phyloP scores from a whole-genome alignment of 2,113 vertebrate genomes.

The Salvelinus alpinus region DNA sequence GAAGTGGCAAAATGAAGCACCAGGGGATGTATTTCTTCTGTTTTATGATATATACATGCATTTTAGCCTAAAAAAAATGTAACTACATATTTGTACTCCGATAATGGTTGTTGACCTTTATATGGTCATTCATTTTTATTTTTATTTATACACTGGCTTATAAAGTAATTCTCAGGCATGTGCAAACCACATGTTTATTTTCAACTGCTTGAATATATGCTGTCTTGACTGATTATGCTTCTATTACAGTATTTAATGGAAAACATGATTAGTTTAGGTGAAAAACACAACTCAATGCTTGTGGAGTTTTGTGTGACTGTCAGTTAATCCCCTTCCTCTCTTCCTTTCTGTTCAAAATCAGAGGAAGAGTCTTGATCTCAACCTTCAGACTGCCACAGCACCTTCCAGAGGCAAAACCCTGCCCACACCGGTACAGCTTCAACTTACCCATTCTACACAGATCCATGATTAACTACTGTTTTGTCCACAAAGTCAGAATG shows the following conservation, averaged over 20 bases:
- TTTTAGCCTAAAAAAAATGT: no score
- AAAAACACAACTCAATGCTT: no score
- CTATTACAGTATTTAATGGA: no score
- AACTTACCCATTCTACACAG: slow-evolving; percentile 67
- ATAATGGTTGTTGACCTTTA: no score
- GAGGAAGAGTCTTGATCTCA: slow-evolving; percentile 92
- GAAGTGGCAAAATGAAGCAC: neutral
- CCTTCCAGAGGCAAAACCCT: slow-evolving; percentile 95
- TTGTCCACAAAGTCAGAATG: neutral
- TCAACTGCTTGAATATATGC: no score
- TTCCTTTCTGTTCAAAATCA: slow-evolving; percentile 81
- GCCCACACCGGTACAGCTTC: slow-evolving; percentile 88
- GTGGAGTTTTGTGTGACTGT: slow-evolving; percentile 30
- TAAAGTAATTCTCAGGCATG: no score
- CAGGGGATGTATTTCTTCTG: neutral
- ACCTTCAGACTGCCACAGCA: slow-evolving; percentile 81
- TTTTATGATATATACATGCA: neutral
- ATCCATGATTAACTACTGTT: slow-evolving; percentile 10
- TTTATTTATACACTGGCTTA: no score
- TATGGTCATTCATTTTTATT: no score
- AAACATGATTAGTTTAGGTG: no score
- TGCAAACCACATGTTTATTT: no score
- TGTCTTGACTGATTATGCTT: no score
- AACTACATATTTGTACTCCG: no score
- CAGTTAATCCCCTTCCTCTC: slow-evolving; percentile 60